Base-by-base conservation (phyloP, 2,113 vertebrate genomes). In the Sorex araneus region DNA sequence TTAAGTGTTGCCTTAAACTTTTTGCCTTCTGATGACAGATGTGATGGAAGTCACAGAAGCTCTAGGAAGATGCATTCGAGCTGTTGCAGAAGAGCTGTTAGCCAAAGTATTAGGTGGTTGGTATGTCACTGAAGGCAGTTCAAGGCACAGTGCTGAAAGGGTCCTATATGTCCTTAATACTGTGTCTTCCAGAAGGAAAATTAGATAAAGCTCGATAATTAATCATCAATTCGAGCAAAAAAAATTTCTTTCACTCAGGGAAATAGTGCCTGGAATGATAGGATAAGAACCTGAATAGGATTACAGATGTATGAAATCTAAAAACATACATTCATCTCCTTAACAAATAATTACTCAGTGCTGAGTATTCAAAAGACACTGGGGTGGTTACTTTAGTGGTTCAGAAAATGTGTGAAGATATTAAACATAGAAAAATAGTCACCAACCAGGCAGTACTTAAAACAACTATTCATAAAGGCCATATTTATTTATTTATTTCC, bases 321-420 rank as follows among this genome's bases (percentile, higher is more conserved):
- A 15, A 67, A 50, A 40, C 32, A 40, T 30, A 19, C 57, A 10
- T 60, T 63, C 74, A 60, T 19, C 83, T 25, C 11, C 23, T 30
- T 30, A 67, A 60, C 18, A 21, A 32, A 40, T 27, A 36, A 30
- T 30, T 9, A 25, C 30, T 43, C 36, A 25, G 43, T 2, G 45
- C 36, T 30, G 34, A 25, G 18, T 9, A 15, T 21, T 40, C 47
- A 81, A 32, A 76, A 81, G 19, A 25, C 54, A 11, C 57, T 19
- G 18, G 10, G 25, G 5, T 32, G 47, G 30, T 23, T 66, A 28
- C 18, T 86, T 50, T 16, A 9, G 47, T 11, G 47, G 9, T 36
- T 88, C 25, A 36, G 27, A 71, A 40, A 70, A 70, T 79, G 78
- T 75, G 78, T 83, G 77, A n/a, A 87, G 47, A 57, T 47, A 30